Evolutionary conservation across 2,797 vertebrate genomes (phyloP).

Genomic region (Carcharodon carcharias): DNA sequence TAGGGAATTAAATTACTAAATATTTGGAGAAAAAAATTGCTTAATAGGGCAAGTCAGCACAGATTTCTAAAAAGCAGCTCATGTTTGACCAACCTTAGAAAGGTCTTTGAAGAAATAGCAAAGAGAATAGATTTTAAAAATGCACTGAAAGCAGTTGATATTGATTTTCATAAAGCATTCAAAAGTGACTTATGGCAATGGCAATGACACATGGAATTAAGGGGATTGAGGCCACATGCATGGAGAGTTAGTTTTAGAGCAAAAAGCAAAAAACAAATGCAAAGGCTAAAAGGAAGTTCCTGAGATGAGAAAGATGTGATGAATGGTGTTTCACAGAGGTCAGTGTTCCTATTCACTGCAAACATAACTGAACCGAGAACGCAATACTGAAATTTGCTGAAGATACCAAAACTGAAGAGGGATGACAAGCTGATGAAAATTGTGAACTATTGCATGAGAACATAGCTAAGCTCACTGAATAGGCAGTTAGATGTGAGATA

Average conservation of each 20-base stretch:
- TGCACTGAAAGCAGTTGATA: slow-evolving; percentile 22
- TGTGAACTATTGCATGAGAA: background rate
- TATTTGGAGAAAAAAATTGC: slow-evolving; percentile 13
- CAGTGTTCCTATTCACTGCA: background rate
- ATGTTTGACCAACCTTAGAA: background rate
- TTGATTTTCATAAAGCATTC: slow-evolving; percentile 32
- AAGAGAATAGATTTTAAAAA: slow-evolving; percentile 21
- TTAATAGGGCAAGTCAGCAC: slow-evolving; percentile 33
- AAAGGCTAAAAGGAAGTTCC: background rate
- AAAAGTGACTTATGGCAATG: slow-evolving; percentile 16
- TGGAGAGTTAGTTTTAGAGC: background rate
- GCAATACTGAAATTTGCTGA: background rate
- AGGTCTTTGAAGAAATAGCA: slow-evolving; percentile 8
- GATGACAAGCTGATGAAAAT: background rate
- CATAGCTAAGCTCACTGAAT: background rate
- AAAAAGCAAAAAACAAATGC: slow-evolving; percentile 10
- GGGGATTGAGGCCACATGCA: background rate
- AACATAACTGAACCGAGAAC: background rate
- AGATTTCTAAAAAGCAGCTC: background rate
- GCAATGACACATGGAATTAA: background rate
- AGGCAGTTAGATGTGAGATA: background rate
- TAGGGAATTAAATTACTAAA: slow-evolving; percentile 8
- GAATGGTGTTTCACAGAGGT: background rate
- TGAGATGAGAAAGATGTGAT: background rate
- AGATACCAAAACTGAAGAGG: background rate